phyloP scores from a whole-genome alignment of 53 echinoderm and acorn worm genomes.

The Crossaster papposus region DNA sequence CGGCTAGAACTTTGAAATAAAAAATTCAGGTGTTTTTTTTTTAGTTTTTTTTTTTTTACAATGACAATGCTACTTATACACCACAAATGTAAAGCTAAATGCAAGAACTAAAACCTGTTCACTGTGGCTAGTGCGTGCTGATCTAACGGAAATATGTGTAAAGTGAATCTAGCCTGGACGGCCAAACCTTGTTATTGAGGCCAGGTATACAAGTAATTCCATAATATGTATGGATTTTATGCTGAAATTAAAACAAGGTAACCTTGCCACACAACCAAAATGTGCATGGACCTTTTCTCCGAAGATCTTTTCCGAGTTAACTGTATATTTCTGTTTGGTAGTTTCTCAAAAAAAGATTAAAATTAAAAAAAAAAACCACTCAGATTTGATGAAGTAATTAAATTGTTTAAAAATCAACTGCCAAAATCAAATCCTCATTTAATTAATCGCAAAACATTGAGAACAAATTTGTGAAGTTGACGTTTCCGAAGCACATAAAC shows the following conservation, averaged over 20 bases:
- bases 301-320: neutral
- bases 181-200: neutral
- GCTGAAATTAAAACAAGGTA: too few species aligned
- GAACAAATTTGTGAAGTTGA: neutral
- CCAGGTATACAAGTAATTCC: too few species aligned
- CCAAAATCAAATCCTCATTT: neutral
- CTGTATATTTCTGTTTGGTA: neutral
- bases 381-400: too few species aligned
- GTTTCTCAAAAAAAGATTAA: neutral
- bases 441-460: neutral
- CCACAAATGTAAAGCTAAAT: neutral
- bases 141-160: neutral
- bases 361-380: too few species aligned
- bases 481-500: neutral
- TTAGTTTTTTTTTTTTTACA: neutral
- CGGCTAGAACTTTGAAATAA: slow-evolving; percentile 43
- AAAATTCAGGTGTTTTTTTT: slow-evolving; percentile 15
- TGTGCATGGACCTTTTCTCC: neutral
- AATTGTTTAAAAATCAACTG: neutral
- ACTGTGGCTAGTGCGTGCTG: neutral
- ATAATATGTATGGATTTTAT: too few species aligned
- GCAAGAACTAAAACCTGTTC: neutral
- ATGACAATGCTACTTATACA: neutral
- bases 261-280: neutral
- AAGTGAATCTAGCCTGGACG: neutral